Base-by-base conservation (phyloP, 1,140 invertebrate genomes). In the Drosophila dunni region DNA sequence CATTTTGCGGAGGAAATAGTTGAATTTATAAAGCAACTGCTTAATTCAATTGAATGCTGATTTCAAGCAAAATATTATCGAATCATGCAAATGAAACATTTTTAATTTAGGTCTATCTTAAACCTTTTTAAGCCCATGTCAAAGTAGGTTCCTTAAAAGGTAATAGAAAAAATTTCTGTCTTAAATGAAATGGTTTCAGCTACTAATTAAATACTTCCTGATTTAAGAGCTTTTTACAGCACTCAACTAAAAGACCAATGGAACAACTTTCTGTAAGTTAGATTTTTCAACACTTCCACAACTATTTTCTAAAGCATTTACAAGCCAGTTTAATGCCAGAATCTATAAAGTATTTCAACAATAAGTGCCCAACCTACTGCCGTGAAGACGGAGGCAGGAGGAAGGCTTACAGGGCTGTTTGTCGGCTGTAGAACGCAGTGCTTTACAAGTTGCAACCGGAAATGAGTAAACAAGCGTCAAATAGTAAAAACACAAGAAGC, bases 391-490 rank as follows among this genome's bases (percentile, higher is more conserved):
- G 66, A 1, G 33, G 33, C 33, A n/a, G 61, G 66, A 1, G 33
- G 33, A 40, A n/a, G n/a, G 7, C 33, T 7, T 10, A 9, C 11
- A 3, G 5, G 20, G 33, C 34, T 56, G 42, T 62, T 74, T 65
- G 57, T 36, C 34, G 36, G 68, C 61, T 38, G 67, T 48, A 78
- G 64, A 65, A 61, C 72, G 75, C 67, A 74, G 54, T 71, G 81
- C 24, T 29, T 5, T 29, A 29, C 51, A 75, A 78, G 74, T 65
- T 78, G 80, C 74, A 75, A 81, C 81, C 80, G 84, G 84, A 89
- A 89, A 89, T 89, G 80, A 89, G 84, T 89, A 89, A 89, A 89
- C 84, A 89, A 89, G 84, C 84, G 84, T 89, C 84, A 89, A 89
- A 89, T 89, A 89, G 84, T 89, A 45, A 89, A 90, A 88, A 83